These are phyloP conservation scores for Thecocarcelia acutangulata DNA, from an alignment of 2,888 invertebrate genomes.

Conservation along the genomic window DNA sequence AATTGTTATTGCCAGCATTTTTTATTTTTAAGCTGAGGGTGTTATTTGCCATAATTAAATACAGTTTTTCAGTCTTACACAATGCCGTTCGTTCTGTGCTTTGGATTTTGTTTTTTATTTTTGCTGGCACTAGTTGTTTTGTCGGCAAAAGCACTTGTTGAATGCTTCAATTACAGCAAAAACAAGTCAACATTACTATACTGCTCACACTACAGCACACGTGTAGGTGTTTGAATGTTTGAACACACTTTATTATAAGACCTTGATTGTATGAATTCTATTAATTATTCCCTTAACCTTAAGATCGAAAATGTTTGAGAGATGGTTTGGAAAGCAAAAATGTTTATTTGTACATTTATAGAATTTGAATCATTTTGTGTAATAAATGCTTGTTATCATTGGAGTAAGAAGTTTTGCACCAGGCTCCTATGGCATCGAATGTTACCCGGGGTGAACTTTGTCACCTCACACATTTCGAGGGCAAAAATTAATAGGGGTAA, in stretches of 20 bases:
- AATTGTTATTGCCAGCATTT: constrained; percentile 42
- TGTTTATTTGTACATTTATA: not conserved
- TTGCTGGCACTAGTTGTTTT: constrained; percentile 14
- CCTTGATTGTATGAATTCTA: constrained; percentile 35
- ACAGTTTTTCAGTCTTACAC: constrained; percentile 60
- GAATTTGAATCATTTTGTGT: not conserved
- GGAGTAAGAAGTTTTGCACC: not conserved
- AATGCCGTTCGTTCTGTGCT: constrained; percentile 37
- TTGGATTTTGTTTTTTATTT: not conserved
- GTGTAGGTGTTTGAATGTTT: constrained; percentile 47
- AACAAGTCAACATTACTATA: not conserved
- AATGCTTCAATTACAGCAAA: constrained; percentile 42
- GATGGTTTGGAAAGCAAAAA: not conserved
- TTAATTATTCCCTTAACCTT: constrained; percentile 25
- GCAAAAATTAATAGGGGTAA: too few relatives aligned
- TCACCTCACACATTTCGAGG: too few relatives aligned
- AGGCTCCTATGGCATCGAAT: too few relatives aligned
- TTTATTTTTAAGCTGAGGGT: constrained; percentile 51
- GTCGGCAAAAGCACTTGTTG: constrained; percentile 57
- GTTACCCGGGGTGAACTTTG: too few relatives aligned
- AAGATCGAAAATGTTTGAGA: not conserved
- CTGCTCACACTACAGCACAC: not conserved
- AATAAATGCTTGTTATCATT: not conserved
- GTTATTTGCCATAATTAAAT: constrained; percentile 66
- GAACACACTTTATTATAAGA: constrained; percentile 6